Evolutionary conservation across 2,888 invertebrate genomes (phyloP).

Genomic region (Panorpa germanica): DNA sequence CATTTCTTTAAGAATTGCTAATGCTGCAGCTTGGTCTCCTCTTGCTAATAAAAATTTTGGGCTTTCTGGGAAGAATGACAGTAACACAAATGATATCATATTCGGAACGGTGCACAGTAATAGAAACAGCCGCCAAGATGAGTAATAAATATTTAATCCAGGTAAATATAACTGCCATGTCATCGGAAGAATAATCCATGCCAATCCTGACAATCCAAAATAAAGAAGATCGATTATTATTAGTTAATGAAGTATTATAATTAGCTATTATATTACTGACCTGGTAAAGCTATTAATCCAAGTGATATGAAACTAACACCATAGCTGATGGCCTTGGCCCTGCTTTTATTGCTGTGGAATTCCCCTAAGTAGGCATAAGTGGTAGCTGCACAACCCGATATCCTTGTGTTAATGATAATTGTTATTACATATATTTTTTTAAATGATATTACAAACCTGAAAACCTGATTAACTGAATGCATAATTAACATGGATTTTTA

Average conservation of each 20-base stretch:
- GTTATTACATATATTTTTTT: too few relatives aligned
- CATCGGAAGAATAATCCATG: slow-evolving; percentile 46
- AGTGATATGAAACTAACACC: slow-evolving; percentile 34
- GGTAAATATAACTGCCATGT: slow-evolving; percentile 28
- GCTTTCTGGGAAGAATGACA: slow-evolving; percentile 50
- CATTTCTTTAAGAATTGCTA: slow-evolving; percentile 36
- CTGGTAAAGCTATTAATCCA: slow-evolving; percentile 32
- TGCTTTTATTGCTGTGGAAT: slow-evolving; percentile 28
- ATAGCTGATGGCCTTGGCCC: slow-evolving; percentile 33
- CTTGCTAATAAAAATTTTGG: slow-evolving; percentile 55
- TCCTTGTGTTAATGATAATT: too few relatives aligned
- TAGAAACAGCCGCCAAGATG: slow-evolving; percentile 59
- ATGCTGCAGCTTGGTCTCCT: slow-evolving; percentile 35
- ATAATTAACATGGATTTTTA: too few relatives aligned
- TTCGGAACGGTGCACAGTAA: slow-evolving; percentile 44
- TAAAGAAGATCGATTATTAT: neutral
- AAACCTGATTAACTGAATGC: too few relatives aligned
- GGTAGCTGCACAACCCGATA: slow-evolving; percentile 28
- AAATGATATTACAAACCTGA: too few relatives aligned
- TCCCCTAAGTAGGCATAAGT: slow-evolving; percentile 39
- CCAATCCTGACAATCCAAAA: slow-evolving; percentile 30
- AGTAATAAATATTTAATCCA: slow-evolving; percentile 28
- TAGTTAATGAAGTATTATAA: neutral
- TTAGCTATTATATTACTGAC: slow-evolving; percentile 15
- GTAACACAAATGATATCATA: slow-evolving; percentile 33